Conservation (phyloP, 2,797 vertebrate species). For the Sebastes miniatus region DNA sequence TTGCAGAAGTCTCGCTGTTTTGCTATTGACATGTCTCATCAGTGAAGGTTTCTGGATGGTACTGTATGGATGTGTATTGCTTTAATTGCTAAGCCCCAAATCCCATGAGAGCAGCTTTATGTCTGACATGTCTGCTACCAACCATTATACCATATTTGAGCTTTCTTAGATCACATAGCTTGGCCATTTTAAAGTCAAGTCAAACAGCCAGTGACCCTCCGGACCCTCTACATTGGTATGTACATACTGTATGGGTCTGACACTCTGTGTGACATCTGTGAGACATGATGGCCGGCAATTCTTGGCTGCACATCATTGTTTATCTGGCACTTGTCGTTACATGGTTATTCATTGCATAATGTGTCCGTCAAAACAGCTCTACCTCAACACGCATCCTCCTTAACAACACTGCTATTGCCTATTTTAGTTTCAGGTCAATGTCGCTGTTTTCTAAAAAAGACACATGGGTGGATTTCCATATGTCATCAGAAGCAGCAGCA, state of each 20-base stretch:
- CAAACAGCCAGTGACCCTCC: not conserved
- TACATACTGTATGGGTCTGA: slow-evolving; percentile 3
- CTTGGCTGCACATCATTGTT: slow-evolving; percentile 8
- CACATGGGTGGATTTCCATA: not conserved
- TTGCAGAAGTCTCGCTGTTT: not conserved
- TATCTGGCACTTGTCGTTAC: not conserved
- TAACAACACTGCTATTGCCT: not conserved
- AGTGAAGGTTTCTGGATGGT: not conserved
- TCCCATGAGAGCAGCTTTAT: not conserved
- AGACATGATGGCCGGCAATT: not conserved
- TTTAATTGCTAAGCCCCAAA: slow-evolving; percentile 8
- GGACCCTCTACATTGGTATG: slow-evolving; percentile 9
- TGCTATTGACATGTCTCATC: not conserved
- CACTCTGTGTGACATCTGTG: not conserved
- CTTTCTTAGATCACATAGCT: slow-evolving; percentile 40
- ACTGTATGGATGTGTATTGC: not conserved
- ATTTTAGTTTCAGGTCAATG: not conserved
- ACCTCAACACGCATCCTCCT: not conserved
- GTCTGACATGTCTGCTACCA: not conserved
- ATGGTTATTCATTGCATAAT: not conserved
- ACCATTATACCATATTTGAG: slow-evolving; percentile 41
- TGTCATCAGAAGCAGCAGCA: not conserved
- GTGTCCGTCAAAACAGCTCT: not conserved
- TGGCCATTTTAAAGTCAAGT: slow-evolving; percentile 17
- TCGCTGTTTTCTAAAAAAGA: not conserved